Base-by-base conservation (phyloP, 1,140 invertebrate genomes). In the Agrilus planipennis region DNA sequence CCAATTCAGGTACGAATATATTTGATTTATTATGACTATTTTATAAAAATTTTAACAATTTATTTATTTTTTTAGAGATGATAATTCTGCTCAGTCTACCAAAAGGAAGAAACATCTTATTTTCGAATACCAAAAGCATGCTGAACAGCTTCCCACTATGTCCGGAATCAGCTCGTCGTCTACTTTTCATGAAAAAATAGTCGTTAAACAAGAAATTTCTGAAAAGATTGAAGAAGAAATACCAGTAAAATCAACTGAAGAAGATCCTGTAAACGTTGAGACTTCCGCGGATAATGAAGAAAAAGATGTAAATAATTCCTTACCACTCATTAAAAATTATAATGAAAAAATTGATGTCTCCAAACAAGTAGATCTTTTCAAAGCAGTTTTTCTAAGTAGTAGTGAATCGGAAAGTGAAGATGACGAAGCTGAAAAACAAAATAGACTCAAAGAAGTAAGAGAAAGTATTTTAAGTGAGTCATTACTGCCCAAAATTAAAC, bases 1-100 rank as follows among this genome's bases (percentile, higher is more conserved):
- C 0, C 80, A 75, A 29, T 65, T 61, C 2, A 68, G 65, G 32
- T 74, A 71, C 45, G 58, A 61, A 4, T 10, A 30, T 27, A 38
- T 18, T 42, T 45, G 4, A 4, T 34, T n/a, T 17, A 5, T 34
- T 20, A 6, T 34, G 9, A 6, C 10, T 4, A 14, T 18, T 31
- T 9, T 14, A 31, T 9, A 31, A 9, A 31, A 11, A 6, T 6
- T 11, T 31, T 9, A 11, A 9, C 15, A 15, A 9, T 11, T 9
- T 31, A 15, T 7, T 31, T 31, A 31, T 31, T 6, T 11, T 31
- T 31, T 11, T 9, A 9, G 30, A 14, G 6, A 31, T 14, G 7
- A 31, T 11, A 31, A 5, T 9, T 7, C 5, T 7, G 55, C 55
- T 43, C 34, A 61, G 58, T 14, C 50, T 49, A 32, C 34, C 48